phyloP scores from a whole-genome alignment of 2,113 vertebrate genomes.

The Atractosteus spatula region DNA sequence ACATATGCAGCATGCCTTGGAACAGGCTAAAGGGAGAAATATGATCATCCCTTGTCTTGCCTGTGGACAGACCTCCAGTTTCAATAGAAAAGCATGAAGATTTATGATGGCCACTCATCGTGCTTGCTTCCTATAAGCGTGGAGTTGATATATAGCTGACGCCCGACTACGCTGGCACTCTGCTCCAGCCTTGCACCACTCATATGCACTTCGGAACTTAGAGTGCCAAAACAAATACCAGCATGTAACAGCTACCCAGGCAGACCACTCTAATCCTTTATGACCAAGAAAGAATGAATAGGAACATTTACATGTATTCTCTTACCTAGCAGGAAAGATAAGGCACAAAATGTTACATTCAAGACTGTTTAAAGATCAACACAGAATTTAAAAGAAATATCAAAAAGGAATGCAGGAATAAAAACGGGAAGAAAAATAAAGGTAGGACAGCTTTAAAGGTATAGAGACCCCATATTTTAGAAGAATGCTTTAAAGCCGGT shows the following conservation, averaged over 20 bases:
- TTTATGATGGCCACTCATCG: conserved; percentile 51
- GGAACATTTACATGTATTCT: conserved; percentile 5
- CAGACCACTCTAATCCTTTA: conserved; percentile 1
- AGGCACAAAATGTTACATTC: neutral
- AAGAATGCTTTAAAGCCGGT: neutral
- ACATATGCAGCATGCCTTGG: neutral
- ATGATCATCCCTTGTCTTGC: neutral
- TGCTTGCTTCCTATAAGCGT: conserved; percentile 48
- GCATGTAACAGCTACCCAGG: neutral
- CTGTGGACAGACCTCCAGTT: conserved; percentile 27
- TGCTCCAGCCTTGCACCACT: conserved; percentile 4
- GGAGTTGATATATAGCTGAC: conserved; percentile 31
- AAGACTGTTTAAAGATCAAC: neutral
- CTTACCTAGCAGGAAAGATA: neutral
- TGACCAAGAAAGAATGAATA: conserved; percentile 4
- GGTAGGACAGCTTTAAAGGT: neutral
- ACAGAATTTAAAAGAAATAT: neutral
- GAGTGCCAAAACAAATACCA: conserved; percentile 15
- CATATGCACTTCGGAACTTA: conserved; percentile 1
- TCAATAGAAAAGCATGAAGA: conserved; percentile 48
- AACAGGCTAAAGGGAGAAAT: conserved; percentile 5
- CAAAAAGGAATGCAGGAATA: neutral
- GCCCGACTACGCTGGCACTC: conserved; percentile 3
- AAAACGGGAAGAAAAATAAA: neutral
- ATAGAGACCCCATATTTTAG: neutral